These are phyloP conservation scores for Lycocerus yunnanus DNA, from an alignment of 2,888 invertebrate genomes.

Conservation along the genomic window DNA sequence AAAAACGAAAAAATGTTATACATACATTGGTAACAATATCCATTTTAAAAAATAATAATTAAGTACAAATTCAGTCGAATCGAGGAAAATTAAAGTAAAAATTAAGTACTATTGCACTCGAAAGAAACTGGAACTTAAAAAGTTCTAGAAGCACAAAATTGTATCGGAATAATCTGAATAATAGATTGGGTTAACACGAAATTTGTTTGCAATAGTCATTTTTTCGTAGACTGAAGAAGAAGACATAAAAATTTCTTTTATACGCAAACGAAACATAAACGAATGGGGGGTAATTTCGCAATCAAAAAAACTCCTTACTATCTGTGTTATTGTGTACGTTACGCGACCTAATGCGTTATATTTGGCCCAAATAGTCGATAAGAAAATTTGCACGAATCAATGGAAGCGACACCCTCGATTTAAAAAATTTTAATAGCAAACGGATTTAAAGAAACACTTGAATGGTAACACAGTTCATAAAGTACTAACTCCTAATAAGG, in stretches of 20 bases:
- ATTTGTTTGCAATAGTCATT: slow-evolving; percentile 52
- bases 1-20: slow-evolving; percentile 38
- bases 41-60: slow-evolving; percentile 51
- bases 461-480: background rate
- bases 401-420: background rate
- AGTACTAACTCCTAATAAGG: slow-evolving; percentile 2
- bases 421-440: background rate
- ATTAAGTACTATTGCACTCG: slow-evolving; percentile 23
- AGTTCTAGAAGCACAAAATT: slow-evolving; percentile 32
- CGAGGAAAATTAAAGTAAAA: slow-evolving; percentile 10
- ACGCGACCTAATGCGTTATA: background rate
- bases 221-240: slow-evolving; percentile 35
- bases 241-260: slow-evolving; percentile 28
- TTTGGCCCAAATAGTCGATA: background rate
- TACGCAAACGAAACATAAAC: slow-evolving; percentile 9
- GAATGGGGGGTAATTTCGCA: slow-evolving; percentile 1
- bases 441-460: background rate
- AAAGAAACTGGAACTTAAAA: slow-evolving; percentile 7
- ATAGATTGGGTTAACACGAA: slow-evolving; percentile 68
- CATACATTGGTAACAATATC: slow-evolving; percentile 64
- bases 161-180: slow-evolving; percentile 73
- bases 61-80: slow-evolving; percentile 35
- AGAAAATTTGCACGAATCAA: background rate
- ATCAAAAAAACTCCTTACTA: background rate
- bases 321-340: background rate